Evolutionary conservation across 2,888 invertebrate genomes (phyloP).

Genomic region (Dynastes grantii): DNA sequence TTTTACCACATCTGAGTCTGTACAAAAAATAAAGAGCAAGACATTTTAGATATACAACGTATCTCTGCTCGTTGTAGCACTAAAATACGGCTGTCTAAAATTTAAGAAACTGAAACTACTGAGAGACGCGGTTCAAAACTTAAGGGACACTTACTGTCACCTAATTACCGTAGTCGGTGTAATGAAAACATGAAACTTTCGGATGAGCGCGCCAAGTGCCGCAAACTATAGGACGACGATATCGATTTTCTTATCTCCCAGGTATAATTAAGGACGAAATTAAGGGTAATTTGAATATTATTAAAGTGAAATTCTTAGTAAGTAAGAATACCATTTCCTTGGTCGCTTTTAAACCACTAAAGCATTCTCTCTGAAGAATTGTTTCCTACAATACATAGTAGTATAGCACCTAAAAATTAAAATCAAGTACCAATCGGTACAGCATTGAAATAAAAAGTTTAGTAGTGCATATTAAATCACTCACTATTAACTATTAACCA

Average conservation of each 20-base stretch:
- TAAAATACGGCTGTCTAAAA: conserved; percentile 14
- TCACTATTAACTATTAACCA: too few species aligned
- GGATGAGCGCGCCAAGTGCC: conserved; percentile 16
- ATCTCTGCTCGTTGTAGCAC: neutral
- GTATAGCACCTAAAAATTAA: too few species aligned
- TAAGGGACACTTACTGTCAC: conserved; percentile 35
- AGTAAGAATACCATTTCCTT: neutral
- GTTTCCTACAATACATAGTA: too few species aligned
- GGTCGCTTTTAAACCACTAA: neutral
- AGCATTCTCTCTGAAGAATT: neutral
- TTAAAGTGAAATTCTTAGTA: neutral
- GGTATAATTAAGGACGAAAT: conserved; percentile 16
- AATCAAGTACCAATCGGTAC: too few species aligned
- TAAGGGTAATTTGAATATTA: conserved; percentile 17
- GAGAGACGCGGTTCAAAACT: conserved; percentile 30
- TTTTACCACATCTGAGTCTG: conserved; percentile 20
- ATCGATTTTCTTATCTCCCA: conserved; percentile 27
- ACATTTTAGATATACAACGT: conserved; percentile 7
- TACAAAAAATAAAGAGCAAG: conserved; percentile 25
- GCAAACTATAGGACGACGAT: conserved; percentile 16
- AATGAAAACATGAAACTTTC: conserved; percentile 44
- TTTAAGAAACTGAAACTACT: conserved; percentile 20
- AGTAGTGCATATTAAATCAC: too few species aligned
- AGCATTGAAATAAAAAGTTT: too few species aligned
- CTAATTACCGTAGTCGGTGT: conserved; percentile 38